phyloP scores from a whole-genome alignment of 2,888 invertebrate species.

The Erebia aethiops region DNA sequence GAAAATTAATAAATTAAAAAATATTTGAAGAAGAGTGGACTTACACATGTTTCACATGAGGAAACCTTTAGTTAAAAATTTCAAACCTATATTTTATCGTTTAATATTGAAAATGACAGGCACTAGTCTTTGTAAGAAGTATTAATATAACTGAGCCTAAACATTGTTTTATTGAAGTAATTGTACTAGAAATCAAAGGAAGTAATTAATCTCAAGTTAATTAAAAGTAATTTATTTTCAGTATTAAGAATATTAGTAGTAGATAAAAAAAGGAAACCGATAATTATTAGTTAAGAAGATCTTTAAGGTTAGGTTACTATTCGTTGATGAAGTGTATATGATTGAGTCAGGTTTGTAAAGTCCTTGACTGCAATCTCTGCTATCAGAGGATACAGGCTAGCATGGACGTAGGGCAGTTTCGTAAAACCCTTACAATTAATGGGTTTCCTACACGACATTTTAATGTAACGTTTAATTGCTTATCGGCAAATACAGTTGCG shows the following conservation, averaged over 20 bases:
- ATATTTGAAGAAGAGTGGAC: too few relatives aligned
- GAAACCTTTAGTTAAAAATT: too few relatives aligned
- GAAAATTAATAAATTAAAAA: too few relatives aligned
- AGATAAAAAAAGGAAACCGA: background rate
- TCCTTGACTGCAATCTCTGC: too few relatives aligned
- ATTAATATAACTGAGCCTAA: background rate
- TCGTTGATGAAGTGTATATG: background rate
- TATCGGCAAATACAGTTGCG: too few relatives aligned
- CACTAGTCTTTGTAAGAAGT: background rate
- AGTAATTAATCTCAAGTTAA: conserved; percentile 8
- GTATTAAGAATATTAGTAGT: background rate
- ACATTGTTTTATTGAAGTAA: conserved; percentile 3
- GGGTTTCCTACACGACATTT: too few relatives aligned
- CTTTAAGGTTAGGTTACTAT: background rate
- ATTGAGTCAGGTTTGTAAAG: background rate
- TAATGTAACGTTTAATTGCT: too few relatives aligned
- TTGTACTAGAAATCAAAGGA: conserved; percentile 19
- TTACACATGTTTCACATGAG: too few relatives aligned
- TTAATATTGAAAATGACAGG: background rate
- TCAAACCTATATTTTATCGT: too few relatives aligned
- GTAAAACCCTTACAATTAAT: too few relatives aligned
- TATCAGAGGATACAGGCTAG: too few relatives aligned
- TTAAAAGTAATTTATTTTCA: conserved; percentile 3
- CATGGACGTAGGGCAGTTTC: too few relatives aligned
- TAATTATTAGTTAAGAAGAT: background rate